A percentile compares a stretch with the other conserved stretches of the same genome.
phyloP scores from a whole-genome alignment of 2,113 vertebrate genomes.

The Phycodurus eques region DNA sequence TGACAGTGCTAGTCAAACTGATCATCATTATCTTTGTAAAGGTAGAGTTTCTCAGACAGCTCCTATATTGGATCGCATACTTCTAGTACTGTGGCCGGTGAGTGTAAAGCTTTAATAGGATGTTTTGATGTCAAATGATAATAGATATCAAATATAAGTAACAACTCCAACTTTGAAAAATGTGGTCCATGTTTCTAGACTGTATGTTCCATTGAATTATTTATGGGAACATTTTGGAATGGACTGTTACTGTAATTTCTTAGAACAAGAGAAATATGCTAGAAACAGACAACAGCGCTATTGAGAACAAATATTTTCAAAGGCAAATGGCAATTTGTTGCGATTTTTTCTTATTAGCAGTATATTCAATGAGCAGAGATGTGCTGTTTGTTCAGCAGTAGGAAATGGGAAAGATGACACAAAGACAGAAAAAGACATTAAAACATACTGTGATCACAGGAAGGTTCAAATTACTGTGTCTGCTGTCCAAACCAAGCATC shows the following conservation, averaged over 20 bases:
- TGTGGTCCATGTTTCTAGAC: background rate
- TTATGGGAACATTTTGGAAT: background rate
- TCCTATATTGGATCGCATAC: too few relatives aligned
- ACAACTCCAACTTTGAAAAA: background rate
- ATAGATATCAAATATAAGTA: background rate
- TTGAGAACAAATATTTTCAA: background rate
- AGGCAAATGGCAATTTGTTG: background rate
- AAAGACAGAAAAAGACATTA: background rate
- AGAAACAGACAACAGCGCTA: background rate
- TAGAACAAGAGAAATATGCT: background rate
- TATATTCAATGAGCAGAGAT: background rate
- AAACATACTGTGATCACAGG: constrained; percentile 1
- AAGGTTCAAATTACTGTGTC: background rate
- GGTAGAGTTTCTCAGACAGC: too few relatives aligned
- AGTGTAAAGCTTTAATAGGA: too few relatives aligned
- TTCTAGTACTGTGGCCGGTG: too few relatives aligned
- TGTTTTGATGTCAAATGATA: too few relatives aligned
- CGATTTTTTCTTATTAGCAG: background rate
- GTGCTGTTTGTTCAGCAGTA: background rate
- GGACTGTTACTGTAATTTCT: background rate
- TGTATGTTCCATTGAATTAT: background rate
- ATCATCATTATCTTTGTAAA: too few relatives aligned
- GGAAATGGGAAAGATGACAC: background rate
- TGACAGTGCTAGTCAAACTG: too few relatives aligned
- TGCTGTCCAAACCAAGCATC: constrained; percentile 5